Evolutionary conservation across 1,140 invertebrate species (phyloP).

Genomic region (Atta texana): DNA sequence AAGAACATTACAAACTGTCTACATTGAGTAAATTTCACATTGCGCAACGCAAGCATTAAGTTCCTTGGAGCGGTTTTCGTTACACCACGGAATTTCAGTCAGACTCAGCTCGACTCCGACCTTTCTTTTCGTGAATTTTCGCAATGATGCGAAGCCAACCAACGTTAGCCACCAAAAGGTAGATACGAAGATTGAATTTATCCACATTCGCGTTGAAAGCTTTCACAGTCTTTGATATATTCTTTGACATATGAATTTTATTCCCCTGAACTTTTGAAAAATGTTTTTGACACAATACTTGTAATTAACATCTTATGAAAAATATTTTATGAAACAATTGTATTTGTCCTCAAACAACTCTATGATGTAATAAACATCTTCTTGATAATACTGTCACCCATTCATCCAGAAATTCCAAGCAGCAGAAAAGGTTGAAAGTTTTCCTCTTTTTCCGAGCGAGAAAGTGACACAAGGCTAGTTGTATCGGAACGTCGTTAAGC

Average conservation of each 20-base stretch:
- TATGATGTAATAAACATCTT: neutral
- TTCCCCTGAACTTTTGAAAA: neutral
- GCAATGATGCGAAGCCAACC: slow-evolving; percentile 31
- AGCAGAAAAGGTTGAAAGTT: neutral
- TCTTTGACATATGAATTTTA: neutral
- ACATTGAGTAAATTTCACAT: slow-evolving; percentile 15
- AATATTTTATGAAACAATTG: neutral
- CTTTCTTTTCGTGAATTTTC: slow-evolving; percentile 38
- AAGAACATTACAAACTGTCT: neutral
- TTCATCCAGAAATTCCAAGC: slow-evolving; percentile 18
- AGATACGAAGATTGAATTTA: slow-evolving; percentile 6
- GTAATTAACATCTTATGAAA: neutral
- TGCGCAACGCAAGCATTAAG: slow-evolving; percentile 13
- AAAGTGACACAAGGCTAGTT: neutral
- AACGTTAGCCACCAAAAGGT: slow-evolving; percentile 23
- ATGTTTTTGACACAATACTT: neutral
- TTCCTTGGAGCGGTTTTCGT: slow-evolving; percentile 20
- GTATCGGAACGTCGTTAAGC: slow-evolving; percentile 61
- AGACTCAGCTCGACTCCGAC: slow-evolving; percentile 15
- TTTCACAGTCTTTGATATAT: slow-evolving; percentile 3
- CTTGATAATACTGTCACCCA: slow-evolving; percentile 18
- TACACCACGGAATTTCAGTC: slow-evolving; percentile 31
- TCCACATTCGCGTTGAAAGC: neutral
- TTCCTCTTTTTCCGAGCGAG: slow-evolving; percentile 16
- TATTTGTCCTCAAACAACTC: neutral